A percentile compares a stretch with the other conserved stretches of the same genome.
These are phyloP conservation scores for Paramisgurnus dabryanus DNA, from an alignment of 2,113 vertebrate genomes.

Conservation along the genomic window DNA sequence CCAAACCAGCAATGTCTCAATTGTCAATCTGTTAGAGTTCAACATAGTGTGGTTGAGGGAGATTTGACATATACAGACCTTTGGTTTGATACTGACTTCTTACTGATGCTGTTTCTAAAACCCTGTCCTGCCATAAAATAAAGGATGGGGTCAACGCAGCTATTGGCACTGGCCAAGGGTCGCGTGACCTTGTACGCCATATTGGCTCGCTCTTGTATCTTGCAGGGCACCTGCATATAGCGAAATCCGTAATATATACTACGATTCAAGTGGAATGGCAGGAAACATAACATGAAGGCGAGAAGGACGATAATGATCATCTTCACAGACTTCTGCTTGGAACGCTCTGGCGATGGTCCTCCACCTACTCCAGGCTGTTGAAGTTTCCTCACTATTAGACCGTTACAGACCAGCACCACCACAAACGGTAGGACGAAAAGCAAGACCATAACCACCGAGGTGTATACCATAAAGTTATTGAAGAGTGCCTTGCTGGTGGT, in stretches of 20 bases:
- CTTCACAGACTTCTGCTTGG: conserved; percentile 92
- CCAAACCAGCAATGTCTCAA: no score
- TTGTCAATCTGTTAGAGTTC: no score
- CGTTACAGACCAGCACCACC: conserved; percentile 86
- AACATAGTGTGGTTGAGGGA: conserved; percentile 54
- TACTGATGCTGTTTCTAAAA: conserved; percentile 62
- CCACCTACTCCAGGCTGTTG: conserved; percentile 72
- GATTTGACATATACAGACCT: not conserved
- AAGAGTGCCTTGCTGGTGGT: conserved; percentile 88
- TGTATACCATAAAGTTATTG: conserved; percentile 86
- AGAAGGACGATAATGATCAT: conserved; percentile 90
- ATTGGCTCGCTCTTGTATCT: conserved; percentile 81
- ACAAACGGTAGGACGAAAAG: conserved; percentile 88
- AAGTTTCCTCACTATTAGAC: conserved; percentile 85
- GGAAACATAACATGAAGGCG: conserved; percentile 89
- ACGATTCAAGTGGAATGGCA: conserved; percentile 93
- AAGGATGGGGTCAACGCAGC: conserved; percentile 91
- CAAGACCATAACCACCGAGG: conserved; percentile 81
- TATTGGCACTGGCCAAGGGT: conserved; percentile 92
- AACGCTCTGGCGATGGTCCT: conserved; percentile 67
- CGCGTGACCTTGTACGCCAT: conserved; percentile 91
- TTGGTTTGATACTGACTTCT: conserved; percentile 35
- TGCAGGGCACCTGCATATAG: conserved; percentile 81
- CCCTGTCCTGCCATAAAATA: conserved; percentile 92
- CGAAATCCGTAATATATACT: conserved; percentile 91